These are phyloP conservation scores for Falco concolor DNA, from an alignment of 2,797 vertebrate genomes.

Conservation along the genomic window DNA sequence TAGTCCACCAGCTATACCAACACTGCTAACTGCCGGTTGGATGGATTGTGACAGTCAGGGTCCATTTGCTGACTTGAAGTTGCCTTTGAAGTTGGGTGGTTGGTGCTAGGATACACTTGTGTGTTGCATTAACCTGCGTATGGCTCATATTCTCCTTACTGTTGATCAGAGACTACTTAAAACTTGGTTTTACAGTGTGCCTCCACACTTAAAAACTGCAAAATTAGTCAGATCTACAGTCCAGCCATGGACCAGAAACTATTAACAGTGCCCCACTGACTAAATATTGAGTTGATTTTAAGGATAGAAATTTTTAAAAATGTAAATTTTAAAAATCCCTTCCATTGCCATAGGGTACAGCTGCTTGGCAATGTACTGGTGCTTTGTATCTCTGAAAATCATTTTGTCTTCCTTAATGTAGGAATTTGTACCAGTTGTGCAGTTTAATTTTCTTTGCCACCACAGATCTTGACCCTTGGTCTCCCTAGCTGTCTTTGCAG, in stretches of 20 bases:
- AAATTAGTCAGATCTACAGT: neutral
- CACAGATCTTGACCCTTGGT: neutral
- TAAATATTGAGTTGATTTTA: neutral
- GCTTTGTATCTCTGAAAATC: neutral
- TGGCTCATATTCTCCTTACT: neutral
- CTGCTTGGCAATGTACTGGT: neutral
- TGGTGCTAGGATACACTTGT: neutral
- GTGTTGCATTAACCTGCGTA: accelerated
- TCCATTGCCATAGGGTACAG: neutral
- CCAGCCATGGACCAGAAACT: neutral
- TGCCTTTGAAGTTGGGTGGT: constrained; percentile 5
- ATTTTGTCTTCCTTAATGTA: neutral
- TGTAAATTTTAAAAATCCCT: neutral
- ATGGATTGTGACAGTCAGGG: neutral
- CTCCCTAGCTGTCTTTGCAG: neutral
- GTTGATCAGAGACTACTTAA: neutral
- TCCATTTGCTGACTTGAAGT: neutral
- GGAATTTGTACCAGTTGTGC: neutral
- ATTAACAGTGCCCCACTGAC: neutral
- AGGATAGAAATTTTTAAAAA: neutral
- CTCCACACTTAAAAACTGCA: neutral
- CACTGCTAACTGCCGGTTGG: neutral
- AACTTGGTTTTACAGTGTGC: neutral
- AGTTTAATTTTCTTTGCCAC: neutral
- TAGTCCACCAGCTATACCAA: neutral